Base-by-base conservation (phyloP, 2,797 vertebrate genomes). In the Coranthus polyacanthus region DNA sequence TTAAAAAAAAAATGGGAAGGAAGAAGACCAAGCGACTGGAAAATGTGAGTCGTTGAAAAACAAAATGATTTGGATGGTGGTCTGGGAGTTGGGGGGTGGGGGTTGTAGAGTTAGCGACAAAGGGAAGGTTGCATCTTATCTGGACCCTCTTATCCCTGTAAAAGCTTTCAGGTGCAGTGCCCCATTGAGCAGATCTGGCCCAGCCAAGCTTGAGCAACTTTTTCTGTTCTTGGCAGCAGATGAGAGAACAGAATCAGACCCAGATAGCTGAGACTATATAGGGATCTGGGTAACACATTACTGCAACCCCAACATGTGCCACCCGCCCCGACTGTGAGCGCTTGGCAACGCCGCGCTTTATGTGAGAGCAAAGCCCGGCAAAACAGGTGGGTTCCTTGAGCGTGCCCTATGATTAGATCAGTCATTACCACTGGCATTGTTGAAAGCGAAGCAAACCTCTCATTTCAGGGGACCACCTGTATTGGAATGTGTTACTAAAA, bases 101-200 rank as follows among this genome's bases (percentile, higher is more conserved):
- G 15, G 42, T 20, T 17, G 42, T 44, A 12, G 34, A 43, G 26
- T 55, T 56, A 16, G 42, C 1, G 44, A 76, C 47, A 66, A 64
- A 56, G 60, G 50, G 26, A 65, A 66, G 17, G 45, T 78, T 61
- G 57, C 70, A 57, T 79, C 87, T 91, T 88, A 90, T 92, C 89
- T 87, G 80, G 73, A 78, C 69, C 56, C 72, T 80, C 54, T 87
- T 57, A 71, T 82, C 44, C 39, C 66, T 37, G 52, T 92, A 89
- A 92, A 85, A 90, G 84, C 87, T 90, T 87, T 88, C 88, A 92
- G 87, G 89, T 93, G 89, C 81, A 45, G 72, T 8, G 51, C 66
- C 79, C 80, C 82, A 78, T 82, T n/a, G 69, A 83, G 86, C 59
- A 17, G 75, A 88, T 82, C 74, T 12, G 39, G 60, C 64, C 53